Conservation (phyloP, 2,797 vertebrate genomes). For the Scolopax rusticola region DNA sequence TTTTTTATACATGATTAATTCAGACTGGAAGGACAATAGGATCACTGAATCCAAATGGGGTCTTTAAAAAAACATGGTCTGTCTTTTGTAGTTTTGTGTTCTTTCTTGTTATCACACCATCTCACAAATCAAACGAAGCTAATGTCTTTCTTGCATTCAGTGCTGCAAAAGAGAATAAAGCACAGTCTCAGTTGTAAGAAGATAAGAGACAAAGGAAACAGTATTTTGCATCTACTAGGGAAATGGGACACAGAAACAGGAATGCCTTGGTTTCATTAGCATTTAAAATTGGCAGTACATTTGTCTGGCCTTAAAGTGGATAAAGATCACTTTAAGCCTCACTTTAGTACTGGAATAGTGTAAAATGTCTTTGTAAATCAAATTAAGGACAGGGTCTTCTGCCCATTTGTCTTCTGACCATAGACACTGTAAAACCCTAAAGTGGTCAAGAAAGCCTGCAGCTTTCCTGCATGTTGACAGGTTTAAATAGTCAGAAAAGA, state of each 20-base stretch:
- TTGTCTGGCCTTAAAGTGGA: not conserved
- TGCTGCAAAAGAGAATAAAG: not conserved
- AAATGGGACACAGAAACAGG: not conserved
- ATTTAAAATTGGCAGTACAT: slow-evolving; percentile 13
- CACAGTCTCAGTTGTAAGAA: not conserved
- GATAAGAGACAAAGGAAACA: not conserved
- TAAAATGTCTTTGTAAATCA: not conserved
- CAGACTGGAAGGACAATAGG: not conserved
- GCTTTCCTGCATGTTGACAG: not conserved
- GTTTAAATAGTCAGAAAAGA: not conserved
- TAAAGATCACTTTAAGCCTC: not conserved
- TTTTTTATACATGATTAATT: not conserved
- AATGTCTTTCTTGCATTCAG: not conserved
- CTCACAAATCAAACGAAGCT: not conserved
- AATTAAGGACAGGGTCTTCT: not conserved
- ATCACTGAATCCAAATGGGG: not conserved
- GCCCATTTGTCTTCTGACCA: not conserved
- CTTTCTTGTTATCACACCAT: not conserved
- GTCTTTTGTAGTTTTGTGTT: not conserved
- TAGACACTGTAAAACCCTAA: not conserved
- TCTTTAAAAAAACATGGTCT: not conserved
- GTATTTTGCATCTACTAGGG: not conserved
- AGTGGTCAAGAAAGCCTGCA: not conserved
- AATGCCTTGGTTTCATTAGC: not conserved
- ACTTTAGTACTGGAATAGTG: not conserved